Percentiles rank a stretch among this genome's conserved stretches.
Conservation (phyloP, 2,797 vertebrate species). For the Onychomys arenicola region DNA sequence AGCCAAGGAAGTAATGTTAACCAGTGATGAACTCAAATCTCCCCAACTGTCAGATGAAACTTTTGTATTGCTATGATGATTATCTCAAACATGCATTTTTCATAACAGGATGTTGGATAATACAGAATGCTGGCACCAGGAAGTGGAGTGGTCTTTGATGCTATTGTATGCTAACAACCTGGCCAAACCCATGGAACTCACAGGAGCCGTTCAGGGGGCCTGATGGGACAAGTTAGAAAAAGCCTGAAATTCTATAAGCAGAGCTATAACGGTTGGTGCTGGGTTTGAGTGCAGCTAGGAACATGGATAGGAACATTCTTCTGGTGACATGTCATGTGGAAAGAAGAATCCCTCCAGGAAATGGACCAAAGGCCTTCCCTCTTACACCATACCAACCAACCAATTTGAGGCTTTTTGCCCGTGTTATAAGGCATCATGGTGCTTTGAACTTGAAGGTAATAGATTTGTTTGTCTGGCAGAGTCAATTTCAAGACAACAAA, state of each 20-base stretch:
- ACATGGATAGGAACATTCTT: neutral
- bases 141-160: neutral
- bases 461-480: neutral
- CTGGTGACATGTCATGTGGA: neutral
- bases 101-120: neutral
- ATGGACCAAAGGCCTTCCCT: neutral
- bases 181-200: neutral
- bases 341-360: neutral
- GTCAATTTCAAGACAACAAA: constrained; percentile 17
- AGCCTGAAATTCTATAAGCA: neutral
- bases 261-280: neutral
- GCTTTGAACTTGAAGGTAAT: neutral
- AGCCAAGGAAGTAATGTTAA: neutral
- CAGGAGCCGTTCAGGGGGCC: neutral
- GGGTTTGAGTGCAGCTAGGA: neutral
- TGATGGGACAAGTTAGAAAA: neutral
- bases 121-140: neutral
- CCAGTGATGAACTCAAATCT: too few relatives aligned
- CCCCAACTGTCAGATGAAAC: neutral
- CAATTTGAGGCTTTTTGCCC: neutral
- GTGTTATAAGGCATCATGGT: neutral
- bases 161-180: neutral
- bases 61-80: neutral
- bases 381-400: neutral
- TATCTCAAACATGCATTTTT: neutral